phyloP scores from a whole-genome alignment of 2,113 vertebrate genomes.

The Sciurus niger region DNA sequence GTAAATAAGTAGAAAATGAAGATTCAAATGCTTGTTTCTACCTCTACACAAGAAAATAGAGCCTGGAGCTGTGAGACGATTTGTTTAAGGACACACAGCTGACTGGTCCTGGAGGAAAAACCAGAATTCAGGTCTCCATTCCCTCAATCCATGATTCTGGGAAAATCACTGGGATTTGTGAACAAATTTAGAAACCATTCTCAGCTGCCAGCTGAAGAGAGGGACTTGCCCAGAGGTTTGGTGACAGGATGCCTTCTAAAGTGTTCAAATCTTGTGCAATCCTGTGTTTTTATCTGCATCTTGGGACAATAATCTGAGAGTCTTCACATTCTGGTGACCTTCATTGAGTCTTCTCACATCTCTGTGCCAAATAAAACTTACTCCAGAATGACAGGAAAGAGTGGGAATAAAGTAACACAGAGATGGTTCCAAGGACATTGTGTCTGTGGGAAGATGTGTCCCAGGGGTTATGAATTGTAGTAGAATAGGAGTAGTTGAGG shows the following conservation, averaged over 20 bases:
- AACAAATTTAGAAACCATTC: neutral
- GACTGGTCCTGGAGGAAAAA: neutral
- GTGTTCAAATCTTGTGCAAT: neutral
- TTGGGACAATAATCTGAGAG: neutral
- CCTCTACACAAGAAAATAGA: slow-evolving; percentile 1
- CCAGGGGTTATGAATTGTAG: neutral
- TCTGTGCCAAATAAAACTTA: neutral
- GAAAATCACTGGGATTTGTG: neutral
- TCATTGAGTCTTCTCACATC: neutral
- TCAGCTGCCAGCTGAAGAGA: neutral
- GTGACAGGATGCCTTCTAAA: neutral
- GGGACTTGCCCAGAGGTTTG: neutral
- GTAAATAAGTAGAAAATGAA: neutral
- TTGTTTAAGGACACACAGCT: neutral
- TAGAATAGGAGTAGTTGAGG: neutral
- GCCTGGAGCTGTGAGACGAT: neutral
- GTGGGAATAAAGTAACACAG: no score
- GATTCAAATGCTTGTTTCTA: neutral
- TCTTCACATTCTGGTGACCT: neutral
- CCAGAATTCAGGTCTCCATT: neutral
- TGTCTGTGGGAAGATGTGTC: neutral
- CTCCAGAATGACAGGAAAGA: neutral
- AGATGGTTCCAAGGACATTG: neutral
- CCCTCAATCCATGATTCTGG: neutral
- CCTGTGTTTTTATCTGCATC: neutral